Percentiles rank a stretch among this genome's conserved stretches.
Evolutionary conservation across 2,113 vertebrate species (phyloP).

Genomic region (Tyto alba): DNA sequence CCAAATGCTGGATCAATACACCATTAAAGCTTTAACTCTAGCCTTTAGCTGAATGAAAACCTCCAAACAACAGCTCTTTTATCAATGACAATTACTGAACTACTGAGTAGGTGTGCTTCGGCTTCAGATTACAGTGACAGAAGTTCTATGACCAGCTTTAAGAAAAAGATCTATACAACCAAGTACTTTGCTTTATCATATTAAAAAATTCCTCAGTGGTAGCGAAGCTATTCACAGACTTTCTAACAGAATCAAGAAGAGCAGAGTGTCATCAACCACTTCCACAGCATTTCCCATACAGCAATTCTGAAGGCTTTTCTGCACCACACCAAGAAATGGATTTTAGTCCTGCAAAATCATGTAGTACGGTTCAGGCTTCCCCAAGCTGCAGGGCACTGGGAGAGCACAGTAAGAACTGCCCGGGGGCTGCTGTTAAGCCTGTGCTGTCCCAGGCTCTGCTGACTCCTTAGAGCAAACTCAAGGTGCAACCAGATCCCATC

Average conservation of each 20-base stretch:
- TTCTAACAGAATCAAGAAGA: neutral
- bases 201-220: neutral
- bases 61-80: neutral
- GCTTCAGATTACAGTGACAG: neutral
- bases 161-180: neutral
- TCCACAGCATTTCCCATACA: neutral
- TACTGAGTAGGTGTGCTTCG: neutral
- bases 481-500: neutral
- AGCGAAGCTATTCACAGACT: neutral
- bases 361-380: fast-evolving
- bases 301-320: neutral
- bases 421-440: neutral
- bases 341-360: neutral
- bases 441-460: neutral
- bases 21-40: neutral
- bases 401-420: neutral
- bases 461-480: neutral
- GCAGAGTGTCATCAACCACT: neutral
- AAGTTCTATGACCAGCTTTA: neutral
- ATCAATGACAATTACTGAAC: neutral
- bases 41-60: neutral
- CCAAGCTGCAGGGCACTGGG: fast-evolving
- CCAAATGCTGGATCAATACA: neutral
- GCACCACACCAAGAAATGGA: neutral
- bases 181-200: neutral